Percentiles rank a stretch among this genome's conserved stretches.
Evolutionary conservation across 2,888 invertebrate genomes (phyloP).

Genomic region (Diarsia dahlii): DNA sequence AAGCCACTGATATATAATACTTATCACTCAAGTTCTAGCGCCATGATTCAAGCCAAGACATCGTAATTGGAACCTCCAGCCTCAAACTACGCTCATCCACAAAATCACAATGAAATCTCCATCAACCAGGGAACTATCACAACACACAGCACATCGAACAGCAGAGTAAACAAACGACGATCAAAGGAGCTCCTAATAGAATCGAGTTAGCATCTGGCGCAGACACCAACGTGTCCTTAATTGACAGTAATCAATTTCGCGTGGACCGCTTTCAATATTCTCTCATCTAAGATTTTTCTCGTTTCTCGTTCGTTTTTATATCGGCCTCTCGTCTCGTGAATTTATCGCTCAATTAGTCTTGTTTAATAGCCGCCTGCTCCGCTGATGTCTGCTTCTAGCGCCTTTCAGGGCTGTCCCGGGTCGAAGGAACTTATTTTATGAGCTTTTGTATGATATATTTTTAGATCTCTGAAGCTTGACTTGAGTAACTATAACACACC

Average conservation of each 20-base stretch:
- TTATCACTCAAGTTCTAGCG: background rate
- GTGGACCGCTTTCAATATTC: slow-evolving; percentile 90
- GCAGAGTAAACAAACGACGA: slow-evolving; percentile 59
- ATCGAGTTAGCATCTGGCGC: slow-evolving; percentile 83
- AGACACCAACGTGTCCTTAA: slow-evolving; percentile 84
- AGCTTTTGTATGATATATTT: slow-evolving; percentile 34
- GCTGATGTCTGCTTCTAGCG: slow-evolving; percentile 90
- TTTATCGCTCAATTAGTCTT: slow-evolving; percentile 92
- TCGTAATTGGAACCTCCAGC: background rate
- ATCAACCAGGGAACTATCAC: slow-evolving; percentile 52
- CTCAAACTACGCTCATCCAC: slow-evolving; percentile 1
- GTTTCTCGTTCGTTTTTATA: slow-evolving; percentile 86
- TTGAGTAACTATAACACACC: background rate
- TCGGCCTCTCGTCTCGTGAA: slow-evolving; percentile 88
- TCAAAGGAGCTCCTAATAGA: slow-evolving; percentile 65
- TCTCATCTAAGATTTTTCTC: slow-evolving; percentile 86
- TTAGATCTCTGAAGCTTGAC: background rate
- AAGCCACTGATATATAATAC: background rate
- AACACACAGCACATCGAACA: slow-evolving; percentile 44
- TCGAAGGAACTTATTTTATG: slow-evolving; percentile 14
- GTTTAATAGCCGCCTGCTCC: slow-evolving; percentile 91
- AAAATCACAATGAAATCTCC: slow-evolving; percentile 40
- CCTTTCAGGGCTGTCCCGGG: slow-evolving; percentile 82
- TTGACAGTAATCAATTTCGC: slow-evolving; percentile 90
- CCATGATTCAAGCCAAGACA: slow-evolving; percentile 1